phyloP scores from a whole-genome alignment of 2,888 invertebrate species.

The Muschampia plurimacula region DNA sequence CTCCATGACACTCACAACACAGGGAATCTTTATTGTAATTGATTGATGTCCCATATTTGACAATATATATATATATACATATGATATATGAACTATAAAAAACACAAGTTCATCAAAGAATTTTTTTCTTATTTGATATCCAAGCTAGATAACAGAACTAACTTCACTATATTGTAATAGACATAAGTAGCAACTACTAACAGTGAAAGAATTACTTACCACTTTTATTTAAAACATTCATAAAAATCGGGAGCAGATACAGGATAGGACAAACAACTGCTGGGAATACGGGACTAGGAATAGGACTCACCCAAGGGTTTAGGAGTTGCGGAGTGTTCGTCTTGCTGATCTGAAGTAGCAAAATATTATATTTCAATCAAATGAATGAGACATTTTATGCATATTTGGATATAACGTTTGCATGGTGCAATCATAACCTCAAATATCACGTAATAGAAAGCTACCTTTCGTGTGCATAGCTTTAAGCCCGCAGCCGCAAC shows the following conservation, averaged over 20 bases:
- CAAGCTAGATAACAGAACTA: no score
- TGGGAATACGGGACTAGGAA: constrained; percentile 45
- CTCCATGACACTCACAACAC: no score
- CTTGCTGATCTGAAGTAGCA: constrained; percentile 60
- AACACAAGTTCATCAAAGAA: no score
- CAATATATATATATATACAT: no score
- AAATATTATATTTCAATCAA: not conserved
- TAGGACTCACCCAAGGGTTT: constrained; percentile 75
- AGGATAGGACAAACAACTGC: constrained; percentile 37
- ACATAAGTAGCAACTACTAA: no score
- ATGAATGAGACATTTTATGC: not conserved
- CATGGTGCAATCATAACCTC: constrained; percentile 68
- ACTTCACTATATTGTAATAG: no score
- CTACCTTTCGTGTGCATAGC: constrained; percentile 90
- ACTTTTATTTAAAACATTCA: not conserved
- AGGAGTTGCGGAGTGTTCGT: constrained; percentile 54
- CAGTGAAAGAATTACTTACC: no score
- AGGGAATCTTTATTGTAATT: no score
- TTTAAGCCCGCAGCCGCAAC: constrained; percentile 88
- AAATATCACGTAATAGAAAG: constrained; percentile 40
- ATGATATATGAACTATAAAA: no score
- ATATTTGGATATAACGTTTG: constrained; percentile 44
- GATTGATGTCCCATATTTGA: no score
- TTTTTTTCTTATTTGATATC: no score
- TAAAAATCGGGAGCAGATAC: not conserved